phyloP scores from a whole-genome alignment of 2,113 vertebrate species.

The Etheostoma spectabile region DNA sequence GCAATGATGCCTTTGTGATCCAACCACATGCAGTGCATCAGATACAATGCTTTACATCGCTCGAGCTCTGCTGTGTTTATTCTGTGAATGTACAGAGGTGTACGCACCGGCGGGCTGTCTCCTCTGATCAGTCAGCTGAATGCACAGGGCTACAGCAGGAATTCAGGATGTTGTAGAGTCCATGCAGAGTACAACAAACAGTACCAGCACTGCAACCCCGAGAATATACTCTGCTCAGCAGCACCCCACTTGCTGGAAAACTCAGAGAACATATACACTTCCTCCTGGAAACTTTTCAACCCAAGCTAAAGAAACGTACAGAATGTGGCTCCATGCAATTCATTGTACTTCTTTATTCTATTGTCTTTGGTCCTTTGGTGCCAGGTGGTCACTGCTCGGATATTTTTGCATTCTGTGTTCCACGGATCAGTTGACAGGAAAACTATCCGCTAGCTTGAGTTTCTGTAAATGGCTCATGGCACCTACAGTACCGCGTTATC shows the following conservation, averaged over 20 bases:
- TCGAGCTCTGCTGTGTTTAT: constrained; percentile 38
- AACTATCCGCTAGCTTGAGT: neutral
- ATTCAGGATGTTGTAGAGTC: constrained; percentile 48
- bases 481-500: too few relatives aligned
- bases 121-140: constrained; percentile 66
- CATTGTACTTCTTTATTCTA: neutral
- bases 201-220: constrained; percentile 34
- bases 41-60: constrained; percentile 54
- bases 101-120: constrained; percentile 41
- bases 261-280: constrained; percentile 26
- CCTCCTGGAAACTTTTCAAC: constrained; percentile 33
- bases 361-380: neutral
- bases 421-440: constrained; percentile 1
- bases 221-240: constrained; percentile 47
- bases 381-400: neutral
- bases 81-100: constrained; percentile 53
- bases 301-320: neutral
- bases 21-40: constrained; percentile 31
- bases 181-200: constrained; percentile 65
- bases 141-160: constrained; percentile 49
- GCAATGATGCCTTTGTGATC: constrained; percentile 29
- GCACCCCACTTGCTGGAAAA: constrained; percentile 36
- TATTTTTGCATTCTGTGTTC: neutral
- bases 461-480: neutral
- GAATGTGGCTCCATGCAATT: neutral